These are phyloP conservation scores for Shinisaurus crocodilurus DNA, from an alignment of 2,113 vertebrate genomes.

Conservation along the genomic window DNA sequence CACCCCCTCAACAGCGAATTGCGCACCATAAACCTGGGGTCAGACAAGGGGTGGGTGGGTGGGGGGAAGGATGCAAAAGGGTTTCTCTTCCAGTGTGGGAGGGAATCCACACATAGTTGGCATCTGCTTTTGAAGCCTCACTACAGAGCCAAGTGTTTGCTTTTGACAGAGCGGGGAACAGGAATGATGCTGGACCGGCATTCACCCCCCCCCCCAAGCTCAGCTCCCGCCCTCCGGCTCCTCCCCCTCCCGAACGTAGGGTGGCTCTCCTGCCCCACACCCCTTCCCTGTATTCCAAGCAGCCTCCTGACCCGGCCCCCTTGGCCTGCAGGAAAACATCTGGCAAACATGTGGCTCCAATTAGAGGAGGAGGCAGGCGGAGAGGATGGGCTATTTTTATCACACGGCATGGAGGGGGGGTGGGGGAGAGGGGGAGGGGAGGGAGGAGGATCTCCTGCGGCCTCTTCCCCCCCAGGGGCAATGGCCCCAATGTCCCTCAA, in stretches of 20 bases:
- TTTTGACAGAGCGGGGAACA: neutral
- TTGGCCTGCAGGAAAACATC: conserved; percentile 68
- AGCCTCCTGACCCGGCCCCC: conserved; percentile 18
- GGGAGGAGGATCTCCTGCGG: neutral
- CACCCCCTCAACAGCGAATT: neutral
- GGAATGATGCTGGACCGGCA: neutral
- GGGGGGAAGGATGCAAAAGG: neutral
- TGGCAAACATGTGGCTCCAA: conserved; percentile 81
- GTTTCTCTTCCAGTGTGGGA: no score
- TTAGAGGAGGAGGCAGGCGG: conserved; percentile 56
- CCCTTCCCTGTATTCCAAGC: conserved; percentile 48
- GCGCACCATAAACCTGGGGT: no score
- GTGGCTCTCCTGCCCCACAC: conserved; percentile 10
- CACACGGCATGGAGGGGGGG: conserved; percentile 33
- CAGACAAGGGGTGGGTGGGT: rapidly evolving
- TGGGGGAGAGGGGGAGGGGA: neutral
- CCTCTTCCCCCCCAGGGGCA: neutral
- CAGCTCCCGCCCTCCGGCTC: neutral
- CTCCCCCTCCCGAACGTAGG: conserved; percentile 25
- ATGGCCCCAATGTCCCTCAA: neutral
- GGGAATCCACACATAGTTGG: no score
- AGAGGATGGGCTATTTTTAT: conserved; percentile 77
- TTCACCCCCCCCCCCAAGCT: neutral
- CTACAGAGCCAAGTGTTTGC: neutral
- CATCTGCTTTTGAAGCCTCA: no score